Base-by-base conservation (phyloP, 2,888 invertebrate genomes). In the Geotrupes spiniger region DNA sequence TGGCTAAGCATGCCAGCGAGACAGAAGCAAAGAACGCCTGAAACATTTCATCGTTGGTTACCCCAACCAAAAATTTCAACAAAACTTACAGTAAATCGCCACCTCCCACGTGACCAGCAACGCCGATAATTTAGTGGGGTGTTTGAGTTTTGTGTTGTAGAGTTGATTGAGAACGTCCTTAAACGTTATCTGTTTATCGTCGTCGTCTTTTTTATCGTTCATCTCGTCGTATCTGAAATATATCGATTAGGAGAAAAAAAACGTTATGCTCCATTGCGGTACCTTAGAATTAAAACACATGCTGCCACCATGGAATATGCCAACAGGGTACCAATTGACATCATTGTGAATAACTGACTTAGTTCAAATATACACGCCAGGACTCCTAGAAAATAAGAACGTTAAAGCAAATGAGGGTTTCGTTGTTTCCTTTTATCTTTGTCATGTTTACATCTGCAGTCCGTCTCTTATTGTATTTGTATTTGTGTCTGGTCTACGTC, bases 291-390 rank as follows among this genome's bases (percentile, higher is more conserved):
- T 8, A 93, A 78, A 0, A 94, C 89, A 60, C 90, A 90, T 2
- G 89, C 85, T 1, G 92, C 90, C 1, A 95, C 94, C 69, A 94
- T 89, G 0, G 92, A 89, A 70, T 94, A 94, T 0, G 92, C 91
- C 45, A 90, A 74, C 12, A 92, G 73, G 0, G 92, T 91, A 4
- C 90, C 91, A 63, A 95, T 92, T 0, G 92, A 92, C 82, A 95
- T 89, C 81, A 95, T 89, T 64, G 88, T 89, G 14, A 93, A 89
- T 41, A 95, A 74, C 60, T 91, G 89, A 8, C 83, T 80, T 51
- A 94, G 74, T 65, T 93, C 86, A 65, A 95, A 89, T 42, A 92
- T 71, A 58, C 91, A 86, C 0, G 93, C 89, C 68, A 94, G 76
- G 0, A 87, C 71, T 15, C 88, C 90, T 85, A 36, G 11, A 46